Base-by-base conservation (phyloP, 2,797 vertebrate species). In the Pseudochromis fuscus region DNA sequence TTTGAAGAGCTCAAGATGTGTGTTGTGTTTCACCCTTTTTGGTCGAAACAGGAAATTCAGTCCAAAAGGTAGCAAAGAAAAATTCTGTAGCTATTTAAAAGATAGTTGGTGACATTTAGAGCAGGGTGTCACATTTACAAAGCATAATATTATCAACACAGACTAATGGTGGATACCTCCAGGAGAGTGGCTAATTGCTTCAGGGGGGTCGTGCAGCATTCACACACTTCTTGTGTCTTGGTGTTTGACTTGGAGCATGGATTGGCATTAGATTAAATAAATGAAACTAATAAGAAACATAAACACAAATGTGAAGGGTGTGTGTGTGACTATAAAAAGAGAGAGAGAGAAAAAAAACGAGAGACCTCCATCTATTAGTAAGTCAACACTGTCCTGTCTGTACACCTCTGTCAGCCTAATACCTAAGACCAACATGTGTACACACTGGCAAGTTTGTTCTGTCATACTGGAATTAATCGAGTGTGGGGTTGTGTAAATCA, bases 361-460 rank as follows among this genome's bases (percentile, higher is more conserved):
- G 28, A 74, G 30, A 55, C 61, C 55, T 75, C 63, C 80, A 79
- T 81, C 57, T 78, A 73, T 80, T 76, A 72, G 77, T 71, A 65
- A 82, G 84, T 81, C 88, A 87, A 91, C 86, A 90, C 68, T 80
- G 84, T 50, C 61, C 72, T 86, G 82, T 88, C 83, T 89, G 77
- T 86, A 56, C 52, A 35, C 49, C 75, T 75, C 75, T 74, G 84
- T 90, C 84, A 72, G 85, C 67, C 89, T 84, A 81, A 81, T 86
- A 81, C 77, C 76, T 82, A 82, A 82, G 73, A 87, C 76, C 87
- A 74, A 52, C 69, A 7, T 72, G 76, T 72, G 79, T 71, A 82
- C 87, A 91, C 90, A 93, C 82, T 87, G 83, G 75, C 80, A 65
- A 83, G 86, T 90, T 91, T 93, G 90, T 93, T 83, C 89, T 82